Percentiles rank a stretch among this genome's conserved stretches.
Conservation (phyloP, 1,140 invertebrate species). For the Orchestia grillus region DNA sequence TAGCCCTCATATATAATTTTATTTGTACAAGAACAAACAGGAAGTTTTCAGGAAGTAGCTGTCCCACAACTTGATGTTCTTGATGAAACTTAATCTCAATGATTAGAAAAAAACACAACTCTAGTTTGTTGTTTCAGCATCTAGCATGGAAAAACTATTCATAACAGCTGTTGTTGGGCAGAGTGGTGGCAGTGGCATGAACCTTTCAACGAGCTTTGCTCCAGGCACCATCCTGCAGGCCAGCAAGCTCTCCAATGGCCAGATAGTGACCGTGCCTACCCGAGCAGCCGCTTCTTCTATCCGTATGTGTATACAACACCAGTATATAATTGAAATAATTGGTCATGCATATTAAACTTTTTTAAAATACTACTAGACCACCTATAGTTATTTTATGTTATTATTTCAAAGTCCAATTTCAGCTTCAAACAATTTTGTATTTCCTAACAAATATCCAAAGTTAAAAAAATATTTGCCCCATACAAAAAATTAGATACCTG, state of each 20-base stretch:
- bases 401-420: no score
- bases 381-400: no score
- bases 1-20: neutral
- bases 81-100: neutral
- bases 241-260: conserved; percentile 62
- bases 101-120: neutral
- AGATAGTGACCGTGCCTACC: conserved; percentile 65
- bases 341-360: no score
- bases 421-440: no score
- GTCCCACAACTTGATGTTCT: no score
- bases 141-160: neutral
- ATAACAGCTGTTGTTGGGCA: neutral
- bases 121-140: neutral
- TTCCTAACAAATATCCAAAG: no score
- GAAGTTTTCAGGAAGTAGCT: neutral
- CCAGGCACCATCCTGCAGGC: conserved; percentile 63
- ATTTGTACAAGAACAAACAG: neutral
- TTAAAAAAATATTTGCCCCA: no score
- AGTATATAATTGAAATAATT: no score
- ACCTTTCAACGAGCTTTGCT: conserved; percentile 7
- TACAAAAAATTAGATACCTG: no score
- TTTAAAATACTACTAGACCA: no score
- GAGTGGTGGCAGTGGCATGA: conserved; percentile 15
- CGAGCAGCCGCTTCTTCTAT: conserved; percentile 61
- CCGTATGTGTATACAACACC: no score